Percentiles rank a stretch among this genome's conserved stretches.
phyloP scores from a whole-genome alignment of 1,140 invertebrate species.

The Hetaerina americana region DNA sequence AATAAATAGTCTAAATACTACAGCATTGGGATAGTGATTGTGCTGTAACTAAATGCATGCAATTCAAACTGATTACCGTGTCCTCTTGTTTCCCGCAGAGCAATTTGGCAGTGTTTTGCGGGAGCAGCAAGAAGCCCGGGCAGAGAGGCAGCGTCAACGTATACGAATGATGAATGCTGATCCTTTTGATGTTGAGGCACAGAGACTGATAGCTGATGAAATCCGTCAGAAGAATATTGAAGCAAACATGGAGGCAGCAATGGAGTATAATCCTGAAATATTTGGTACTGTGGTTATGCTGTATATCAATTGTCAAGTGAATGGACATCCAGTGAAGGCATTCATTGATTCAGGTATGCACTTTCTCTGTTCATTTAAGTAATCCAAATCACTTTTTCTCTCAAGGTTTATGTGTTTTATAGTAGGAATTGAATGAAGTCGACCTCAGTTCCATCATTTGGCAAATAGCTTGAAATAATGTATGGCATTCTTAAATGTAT shows the following conservation, averaged over 20 bases:
- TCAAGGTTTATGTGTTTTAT: too few relatives aligned
- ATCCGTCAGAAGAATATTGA: slow-evolving; percentile 93
- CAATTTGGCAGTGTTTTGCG: slow-evolving; percentile 67
- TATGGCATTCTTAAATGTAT: too few relatives aligned
- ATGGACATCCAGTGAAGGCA: slow-evolving; percentile 90
- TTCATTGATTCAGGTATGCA: slow-evolving; percentile 93
- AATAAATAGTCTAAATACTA: too few relatives aligned
- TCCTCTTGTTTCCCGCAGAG: slow-evolving; percentile 36
- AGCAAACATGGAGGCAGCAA: slow-evolving; percentile 96
- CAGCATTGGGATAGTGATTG: too few relatives aligned
- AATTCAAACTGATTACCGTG: too few relatives aligned
- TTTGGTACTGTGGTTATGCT: slow-evolving; percentile 96
- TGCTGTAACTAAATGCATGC: neutral
- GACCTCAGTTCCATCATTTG: too few relatives aligned
- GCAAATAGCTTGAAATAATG: too few relatives aligned
- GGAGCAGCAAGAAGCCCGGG: slow-evolving; percentile 63
- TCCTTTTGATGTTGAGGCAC: slow-evolving; percentile 90
- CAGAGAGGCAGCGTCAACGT: slow-evolving; percentile 67
- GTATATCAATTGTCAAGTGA: slow-evolving; percentile 92
- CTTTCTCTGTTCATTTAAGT: too few relatives aligned
- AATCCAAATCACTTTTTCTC: too few relatives aligned
- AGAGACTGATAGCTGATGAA: slow-evolving; percentile 88
- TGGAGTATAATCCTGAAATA: slow-evolving; percentile 95
- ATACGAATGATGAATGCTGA: slow-evolving; percentile 81
- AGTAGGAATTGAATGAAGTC: too few relatives aligned